Base-by-base conservation (phyloP, 2,113 vertebrate species). In the Tragulus kanchil region DNA sequence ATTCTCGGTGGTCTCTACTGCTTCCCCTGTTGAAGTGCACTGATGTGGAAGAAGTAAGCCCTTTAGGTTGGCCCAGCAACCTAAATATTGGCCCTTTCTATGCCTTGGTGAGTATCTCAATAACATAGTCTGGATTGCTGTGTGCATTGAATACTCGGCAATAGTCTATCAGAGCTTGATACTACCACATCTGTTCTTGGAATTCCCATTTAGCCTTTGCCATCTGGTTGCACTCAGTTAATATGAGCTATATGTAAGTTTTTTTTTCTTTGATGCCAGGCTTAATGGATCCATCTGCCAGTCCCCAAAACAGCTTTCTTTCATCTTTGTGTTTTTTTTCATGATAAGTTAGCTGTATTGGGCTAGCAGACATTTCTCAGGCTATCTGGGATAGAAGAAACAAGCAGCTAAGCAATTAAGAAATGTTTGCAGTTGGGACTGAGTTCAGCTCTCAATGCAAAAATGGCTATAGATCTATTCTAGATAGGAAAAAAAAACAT, bases 351-450 rank as follows among this genome's bases (percentile, higher is more conserved):
- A 88, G 88, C 45, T 97, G 94, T 50, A 17, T 3, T 12, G 3
- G 52, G 19, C 17, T 78, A 28, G 94, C 96, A 75, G 56, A 81
- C 1, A 28, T 96, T 81, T 42, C 88, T 9, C 62, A 36, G 85
- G 64, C 73, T 89, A 87, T 25, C 62, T 93, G 79, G 90, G 81
- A 86, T 6, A 19, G 8, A 93, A 52, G 2, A 62, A 3, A 2
- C 7, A 19, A 64, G 15, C 3, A 15, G 14, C 19, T 50, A 61
- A 85, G 13, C 19, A 13, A 61, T 48, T 5, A 19, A 19, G 14
- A 52, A 50, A 13, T 61, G 58, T 97, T 92, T 92, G 62, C 61
- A 59, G 25, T 94, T 67, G 96, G 79, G 16, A 75, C 89, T 25
- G 16, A 59, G 14, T 26, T 96, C 31, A 89, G 79, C 81, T 96